phyloP scores from a whole-genome alignment of 2,113 vertebrate genomes.

The Atlantisia rogersi region DNA sequence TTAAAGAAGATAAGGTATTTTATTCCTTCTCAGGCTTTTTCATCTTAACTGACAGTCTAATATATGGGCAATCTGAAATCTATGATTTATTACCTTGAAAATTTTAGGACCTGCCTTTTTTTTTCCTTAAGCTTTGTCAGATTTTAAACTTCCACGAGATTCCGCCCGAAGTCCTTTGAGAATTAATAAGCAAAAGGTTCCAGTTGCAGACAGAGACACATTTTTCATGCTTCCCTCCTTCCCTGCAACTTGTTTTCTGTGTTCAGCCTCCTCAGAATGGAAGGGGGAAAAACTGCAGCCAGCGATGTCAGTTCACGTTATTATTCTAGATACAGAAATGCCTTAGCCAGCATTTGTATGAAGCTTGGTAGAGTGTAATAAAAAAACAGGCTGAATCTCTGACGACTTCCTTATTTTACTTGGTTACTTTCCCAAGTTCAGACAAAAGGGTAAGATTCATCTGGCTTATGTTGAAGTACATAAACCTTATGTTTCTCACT shows the following conservation, averaged over 20 bases:
- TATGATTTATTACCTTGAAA: conserved; percentile 46
- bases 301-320: conserved; percentile 27
- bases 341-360: conserved; percentile 33
- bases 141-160: conserved; percentile 31
- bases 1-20: conserved; percentile 17
- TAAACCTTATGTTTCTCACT: background rate
- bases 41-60: conserved; percentile 35
- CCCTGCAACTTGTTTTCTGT: conserved; percentile 19
- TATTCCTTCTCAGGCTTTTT: conserved; percentile 45
- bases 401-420: conserved; percentile 26
- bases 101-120: conserved; percentile 7
- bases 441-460: background rate
- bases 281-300: background rate
- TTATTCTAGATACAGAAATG: conserved; percentile 40
- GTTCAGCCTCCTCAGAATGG: conserved; percentile 14
- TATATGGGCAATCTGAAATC: background rate
- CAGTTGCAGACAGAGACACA: conserved; percentile 36
- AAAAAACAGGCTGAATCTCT: background rate
- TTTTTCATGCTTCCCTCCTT: conserved; percentile 41
- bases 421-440: conserved; percentile 34
- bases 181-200: conserved; percentile 46
- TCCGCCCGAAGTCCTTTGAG: conserved; percentile 20
- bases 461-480: background rate
- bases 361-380: conserved; percentile 12
- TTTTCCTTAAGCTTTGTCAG: background rate